phyloP scores from a whole-genome alignment of 1,140 invertebrate species.

The Hylaeus anthracinus region DNA sequence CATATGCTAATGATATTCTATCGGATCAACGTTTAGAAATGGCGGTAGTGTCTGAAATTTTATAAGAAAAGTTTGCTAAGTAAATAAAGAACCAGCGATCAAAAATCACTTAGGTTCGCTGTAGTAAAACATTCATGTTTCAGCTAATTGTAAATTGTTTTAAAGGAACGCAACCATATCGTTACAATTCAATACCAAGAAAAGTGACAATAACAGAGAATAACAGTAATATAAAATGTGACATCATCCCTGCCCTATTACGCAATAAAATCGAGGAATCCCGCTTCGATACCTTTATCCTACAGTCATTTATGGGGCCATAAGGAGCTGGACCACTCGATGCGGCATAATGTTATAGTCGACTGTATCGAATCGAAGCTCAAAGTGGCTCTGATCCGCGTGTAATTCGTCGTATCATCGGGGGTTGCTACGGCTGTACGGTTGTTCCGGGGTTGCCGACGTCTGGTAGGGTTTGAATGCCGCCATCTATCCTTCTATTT shows the following conservation, averaged over 20 bases:
- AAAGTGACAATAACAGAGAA: neutral
- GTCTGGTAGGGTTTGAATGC: conserved; percentile 67
- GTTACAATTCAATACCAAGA: neutral
- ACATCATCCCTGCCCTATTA: neutral
- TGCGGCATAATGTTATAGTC: conserved; percentile 62
- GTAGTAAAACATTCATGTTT: too few relatives aligned
- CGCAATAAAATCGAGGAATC: neutral
- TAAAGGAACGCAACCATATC: neutral
- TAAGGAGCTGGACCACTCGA: conserved; percentile 26
- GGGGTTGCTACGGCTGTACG: conserved; percentile 51
- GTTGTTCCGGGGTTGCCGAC: conserved; percentile 66
- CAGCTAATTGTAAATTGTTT: too few relatives aligned
- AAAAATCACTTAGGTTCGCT: too few relatives aligned
- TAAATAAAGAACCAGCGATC: too few relatives aligned
- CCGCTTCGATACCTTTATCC: conserved; percentile 12
- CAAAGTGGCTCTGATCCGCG: conserved; percentile 76
- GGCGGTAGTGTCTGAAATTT: too few relatives aligned
- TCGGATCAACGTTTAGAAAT: too few relatives aligned
- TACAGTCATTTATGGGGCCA: conserved; percentile 20
- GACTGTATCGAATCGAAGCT: conserved; percentile 77
- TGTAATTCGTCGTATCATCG: conserved; percentile 74
- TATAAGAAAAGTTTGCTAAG: too few relatives aligned
- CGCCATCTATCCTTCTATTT: conserved; percentile 81
- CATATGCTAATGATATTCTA: too few relatives aligned
- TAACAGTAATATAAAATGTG: neutral